phyloP scores from a whole-genome alignment of 2,113 vertebrate species.

The Neolamprologus modestus region DNA sequence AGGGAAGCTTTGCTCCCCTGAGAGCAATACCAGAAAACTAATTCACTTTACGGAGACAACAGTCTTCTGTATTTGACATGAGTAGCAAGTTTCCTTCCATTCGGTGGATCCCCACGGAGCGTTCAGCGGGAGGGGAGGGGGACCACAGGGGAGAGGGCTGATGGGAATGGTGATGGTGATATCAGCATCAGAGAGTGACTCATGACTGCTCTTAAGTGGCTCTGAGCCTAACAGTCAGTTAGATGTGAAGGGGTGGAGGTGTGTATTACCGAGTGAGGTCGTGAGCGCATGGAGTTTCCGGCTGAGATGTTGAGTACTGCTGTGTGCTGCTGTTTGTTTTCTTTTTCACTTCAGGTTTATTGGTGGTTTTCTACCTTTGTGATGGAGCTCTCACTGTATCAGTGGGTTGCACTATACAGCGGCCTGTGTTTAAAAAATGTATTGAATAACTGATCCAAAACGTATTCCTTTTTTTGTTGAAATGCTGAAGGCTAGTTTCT shows the following conservation, averaged over 20 bases:
- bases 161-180: slow-evolving; percentile 59
- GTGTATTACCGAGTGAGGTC: background rate
- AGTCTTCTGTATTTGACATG: slow-evolving; percentile 10
- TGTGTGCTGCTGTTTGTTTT: background rate
- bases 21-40: background rate
- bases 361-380: background rate
- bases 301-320: background rate
- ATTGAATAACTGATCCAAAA: background rate
- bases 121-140: background rate
- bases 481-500: background rate
- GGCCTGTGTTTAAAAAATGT: background rate
- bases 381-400: background rate
- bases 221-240: slow-evolving; percentile 42
- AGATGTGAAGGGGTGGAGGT: background rate
- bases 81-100: background rate
- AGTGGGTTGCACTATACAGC: background rate
- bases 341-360: background rate
- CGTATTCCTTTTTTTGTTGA: background rate
- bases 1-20: background rate
- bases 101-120: background rate
- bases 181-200: slow-evolving; percentile 47
- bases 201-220: slow-evolving; percentile 46
- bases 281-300: background rate
- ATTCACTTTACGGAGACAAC: slow-evolving; percentile 12
- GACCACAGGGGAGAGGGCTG: slow-evolving; percentile 20